Evolutionary conservation across 2,113 vertebrate genomes (phyloP).

Genomic region (Alosa alosa): DNA sequence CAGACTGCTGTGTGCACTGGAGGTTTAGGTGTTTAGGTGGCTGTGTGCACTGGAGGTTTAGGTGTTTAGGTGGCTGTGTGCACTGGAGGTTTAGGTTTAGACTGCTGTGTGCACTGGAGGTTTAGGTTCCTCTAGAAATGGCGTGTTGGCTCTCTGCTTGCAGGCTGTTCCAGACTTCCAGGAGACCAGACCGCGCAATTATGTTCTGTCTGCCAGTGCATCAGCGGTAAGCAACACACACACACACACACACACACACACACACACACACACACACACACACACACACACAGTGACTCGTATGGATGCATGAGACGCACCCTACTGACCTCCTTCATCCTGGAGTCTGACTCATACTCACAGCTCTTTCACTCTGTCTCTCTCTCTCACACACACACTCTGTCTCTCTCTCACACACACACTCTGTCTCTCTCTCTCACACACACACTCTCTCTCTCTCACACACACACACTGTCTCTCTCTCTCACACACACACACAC

Average conservation of each 20-base stretch:
- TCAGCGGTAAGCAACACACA: conserved; percentile 83
- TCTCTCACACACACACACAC: too few species aligned
- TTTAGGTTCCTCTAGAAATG: conserved; percentile 62
- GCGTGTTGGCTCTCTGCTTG: conserved; percentile 41
- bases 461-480: too few species aligned
- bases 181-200: conserved; percentile 97
- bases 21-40: conserved; percentile 70
- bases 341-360: background rate
- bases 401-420: too few species aligned
- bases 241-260: conserved; percentile 6
- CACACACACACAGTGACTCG: background rate
- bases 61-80: too few species aligned
- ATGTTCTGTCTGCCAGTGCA: conserved; percentile 92
- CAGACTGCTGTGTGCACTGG: too few species aligned
- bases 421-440: too few species aligned
- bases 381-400: background rate
- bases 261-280: background rate
- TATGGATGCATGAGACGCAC: background rate
- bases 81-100: conserved; percentile 65
- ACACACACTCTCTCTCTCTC: too few species aligned
- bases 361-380: background rate
- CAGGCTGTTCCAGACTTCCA: conserved; percentile 93
- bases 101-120: background rate
- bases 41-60: conserved; percentile 54
- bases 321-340: background rate